phyloP scores from a whole-genome alignment of 2,888 invertebrate species.

The Orthonevra nobilis region DNA sequence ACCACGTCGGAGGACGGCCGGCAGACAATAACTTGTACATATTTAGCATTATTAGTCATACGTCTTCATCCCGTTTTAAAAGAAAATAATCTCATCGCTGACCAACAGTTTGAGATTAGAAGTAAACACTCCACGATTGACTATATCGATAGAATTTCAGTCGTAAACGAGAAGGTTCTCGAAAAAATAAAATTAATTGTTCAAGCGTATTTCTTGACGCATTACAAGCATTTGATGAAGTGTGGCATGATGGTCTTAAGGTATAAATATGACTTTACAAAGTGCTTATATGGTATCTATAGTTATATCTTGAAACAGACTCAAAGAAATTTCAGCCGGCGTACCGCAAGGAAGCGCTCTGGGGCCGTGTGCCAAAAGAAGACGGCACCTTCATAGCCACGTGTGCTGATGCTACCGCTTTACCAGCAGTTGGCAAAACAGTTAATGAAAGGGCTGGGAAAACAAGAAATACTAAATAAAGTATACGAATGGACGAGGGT shows the following conservation, averaged over 20 bases:
- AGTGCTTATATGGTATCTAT: no score
- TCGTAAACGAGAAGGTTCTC: no score
- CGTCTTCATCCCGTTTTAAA: background rate
- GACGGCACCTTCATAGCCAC: background rate
- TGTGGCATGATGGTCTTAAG: background rate
- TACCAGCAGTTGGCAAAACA: background rate
- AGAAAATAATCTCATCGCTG: background rate
- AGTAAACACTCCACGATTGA: no score
- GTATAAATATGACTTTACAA: no score
- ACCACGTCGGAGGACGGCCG: no score
- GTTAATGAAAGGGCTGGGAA: background rate
- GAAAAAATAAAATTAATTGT: no score
- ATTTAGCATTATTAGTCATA: no score
- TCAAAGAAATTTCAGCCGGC: no score
- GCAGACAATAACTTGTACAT: no score
- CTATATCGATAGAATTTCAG: no score
- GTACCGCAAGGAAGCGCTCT: background rate
- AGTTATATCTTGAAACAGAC: no score
- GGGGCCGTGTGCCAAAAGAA: no score
- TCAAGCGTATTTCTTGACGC: background rate
- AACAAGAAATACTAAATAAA: background rate
- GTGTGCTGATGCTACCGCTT: background rate
- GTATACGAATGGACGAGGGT: slow-evolving; percentile 8
- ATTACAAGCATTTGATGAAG: background rate
- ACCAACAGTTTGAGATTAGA: background rate